Evolutionary conservation across 2,797 vertebrate genomes (phyloP), one percentile per base, ranked within the genome.

Genomic region (Apogon hyalosoma): DNA sequence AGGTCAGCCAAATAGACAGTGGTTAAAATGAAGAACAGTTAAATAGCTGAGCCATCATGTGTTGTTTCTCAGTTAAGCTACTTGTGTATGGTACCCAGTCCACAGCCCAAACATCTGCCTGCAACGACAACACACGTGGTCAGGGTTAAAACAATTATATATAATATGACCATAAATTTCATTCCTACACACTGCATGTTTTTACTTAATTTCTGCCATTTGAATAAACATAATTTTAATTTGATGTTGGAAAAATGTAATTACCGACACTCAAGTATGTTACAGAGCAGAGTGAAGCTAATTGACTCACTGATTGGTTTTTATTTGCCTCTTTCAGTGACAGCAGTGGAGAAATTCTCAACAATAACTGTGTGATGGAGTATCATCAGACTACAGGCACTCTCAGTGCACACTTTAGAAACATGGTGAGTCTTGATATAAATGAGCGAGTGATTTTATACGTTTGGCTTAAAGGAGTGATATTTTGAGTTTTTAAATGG

Each of bases 341-440:
- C 76, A 97, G 95, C 91, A 98, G 97, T 0, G 97, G 97, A 1
- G 97, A 99, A 83, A 98, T 99, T 85, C 89, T 98, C 63, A 98
- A 98, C 90, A 99, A 98, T 82, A 98, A 96, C 90, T 98, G 97
- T 0, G 97, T 98, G 52, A 98, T 98, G 97, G 97, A 98, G 73
- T 97, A 92, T 69, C 94, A 95, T 65, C 98, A 99, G 74, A 87
- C 92, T 31, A 91, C 89, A 24, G 87, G 92, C 16, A 90, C 87
- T 0, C 82, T 88, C 69, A 97, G 96, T 0, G 97, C 97, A 14
- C 97, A 99, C 81, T 95, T 95, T 81, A 94, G 94, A 66, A 95
- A 93, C 84, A 93, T 94, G 98, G 97, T 99, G 84, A 94, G 87
- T 74, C 10, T 33, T 38, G n/a, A 14, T 39, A 14, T 48, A 45